phyloP scores from a whole-genome alignment of 1,140 invertebrate genomes.

The Drosophila miranda region DNA sequence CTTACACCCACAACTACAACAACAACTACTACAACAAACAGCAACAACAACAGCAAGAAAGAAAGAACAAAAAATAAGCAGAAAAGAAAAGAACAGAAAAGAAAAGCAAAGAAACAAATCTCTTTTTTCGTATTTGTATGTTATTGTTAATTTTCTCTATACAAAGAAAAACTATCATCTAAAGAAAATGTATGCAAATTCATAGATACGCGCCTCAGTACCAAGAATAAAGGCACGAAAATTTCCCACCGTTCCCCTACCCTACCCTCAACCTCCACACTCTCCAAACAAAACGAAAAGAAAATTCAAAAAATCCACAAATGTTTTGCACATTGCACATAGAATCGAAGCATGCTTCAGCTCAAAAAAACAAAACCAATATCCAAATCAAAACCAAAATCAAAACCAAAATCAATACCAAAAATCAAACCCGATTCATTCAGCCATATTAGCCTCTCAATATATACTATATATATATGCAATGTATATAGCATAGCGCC shows the following conservation, averaged over 20 bases:
- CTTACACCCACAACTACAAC: slow-evolving; percentile 60
- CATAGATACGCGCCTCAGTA: slow-evolving; percentile 68
- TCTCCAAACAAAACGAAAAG: slow-evolving; percentile 1
- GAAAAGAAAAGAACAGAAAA: slow-evolving; percentile 28
- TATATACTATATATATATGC: slow-evolving; percentile 28
- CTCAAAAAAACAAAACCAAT: slow-evolving; percentile 19
- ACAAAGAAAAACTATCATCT: slow-evolving; percentile 81
- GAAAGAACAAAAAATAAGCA: slow-evolving; percentile 16
- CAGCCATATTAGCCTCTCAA: slow-evolving; percentile 45
- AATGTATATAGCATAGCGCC: slow-evolving; percentile 35
- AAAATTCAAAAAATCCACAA: slow-evolving; percentile 3
- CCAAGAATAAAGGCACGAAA: slow-evolving; percentile 59
- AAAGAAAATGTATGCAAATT: slow-evolving; percentile 82
- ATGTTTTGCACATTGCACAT: slow-evolving; percentile 49
- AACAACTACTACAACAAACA: slow-evolving; percentile 49
- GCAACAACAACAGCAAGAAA: slow-evolving; percentile 50
- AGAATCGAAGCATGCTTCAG: slow-evolving; percentile 75
- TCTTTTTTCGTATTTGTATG: slow-evolving; percentile 83
- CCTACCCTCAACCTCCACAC: slow-evolving; percentile 10
- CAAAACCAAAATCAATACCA: slow-evolving; percentile 40
- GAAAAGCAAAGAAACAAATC: slow-evolving; percentile 66
- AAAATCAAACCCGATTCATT: slow-evolving; percentile 33
- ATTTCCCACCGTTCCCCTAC: slow-evolving; percentile 55
- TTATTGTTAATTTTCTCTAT: slow-evolving; percentile 81
- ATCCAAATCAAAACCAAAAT: slow-evolving; percentile 34